Evolutionary conservation across 2,113 vertebrate genomes (phyloP).

Genomic region (Oriolus oriolus): DNA sequence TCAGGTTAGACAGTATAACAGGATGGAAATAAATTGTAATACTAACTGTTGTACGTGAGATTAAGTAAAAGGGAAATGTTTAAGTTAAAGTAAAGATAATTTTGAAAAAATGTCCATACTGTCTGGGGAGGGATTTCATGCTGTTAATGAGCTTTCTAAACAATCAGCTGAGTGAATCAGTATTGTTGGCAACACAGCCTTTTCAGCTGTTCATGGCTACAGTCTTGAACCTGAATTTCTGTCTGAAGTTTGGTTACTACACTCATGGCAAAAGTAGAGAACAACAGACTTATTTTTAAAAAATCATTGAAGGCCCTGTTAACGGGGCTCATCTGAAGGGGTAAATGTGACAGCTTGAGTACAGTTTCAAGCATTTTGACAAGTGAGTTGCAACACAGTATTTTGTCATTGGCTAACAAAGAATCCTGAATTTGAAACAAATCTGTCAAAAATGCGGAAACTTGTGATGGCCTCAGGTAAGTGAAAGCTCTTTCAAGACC

Average conservation of each 20-base stretch:
- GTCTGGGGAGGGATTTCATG: slow-evolving; percentile 5
- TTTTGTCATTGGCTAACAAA: background rate
- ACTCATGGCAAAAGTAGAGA: background rate
- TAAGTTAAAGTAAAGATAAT: slow-evolving; percentile 28
- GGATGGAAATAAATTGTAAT: slow-evolving; percentile 35
- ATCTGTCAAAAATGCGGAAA: background rate
- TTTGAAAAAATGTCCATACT: background rate
- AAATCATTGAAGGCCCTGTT: background rate
- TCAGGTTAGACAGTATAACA: background rate
- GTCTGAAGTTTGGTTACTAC: background rate
- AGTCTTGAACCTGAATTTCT: background rate
- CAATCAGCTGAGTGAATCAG: background rate
- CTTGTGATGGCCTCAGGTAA: background rate
- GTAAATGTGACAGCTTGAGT: background rate
- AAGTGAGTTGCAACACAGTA: background rate
- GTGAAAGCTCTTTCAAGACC: background rate
- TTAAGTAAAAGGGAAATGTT: slow-evolving; percentile 11
- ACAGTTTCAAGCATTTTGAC: background rate
- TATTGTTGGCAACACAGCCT: background rate
- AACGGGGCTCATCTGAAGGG: rapidly evolving
- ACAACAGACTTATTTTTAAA: background rate
- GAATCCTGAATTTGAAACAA: background rate
- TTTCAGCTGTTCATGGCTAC: background rate
- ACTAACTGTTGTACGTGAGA: background rate
- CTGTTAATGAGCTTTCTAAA: background rate